These are phyloP conservation scores for Enteromius thamalakanensis DNA, from an alignment of 2,797 vertebrate genomes.

Conservation along the genomic window DNA sequence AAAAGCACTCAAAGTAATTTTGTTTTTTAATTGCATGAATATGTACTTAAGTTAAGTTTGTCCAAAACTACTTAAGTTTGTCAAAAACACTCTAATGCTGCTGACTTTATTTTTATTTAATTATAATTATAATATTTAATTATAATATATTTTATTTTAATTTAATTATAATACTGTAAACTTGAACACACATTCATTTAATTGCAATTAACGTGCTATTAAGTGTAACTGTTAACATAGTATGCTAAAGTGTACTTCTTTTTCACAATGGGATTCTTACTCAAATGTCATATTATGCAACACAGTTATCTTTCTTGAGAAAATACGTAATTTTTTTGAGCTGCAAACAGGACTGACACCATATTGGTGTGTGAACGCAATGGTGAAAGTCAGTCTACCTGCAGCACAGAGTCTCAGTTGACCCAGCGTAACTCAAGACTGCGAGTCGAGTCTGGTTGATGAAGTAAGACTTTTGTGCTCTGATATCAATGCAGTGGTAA, in stretches of 20 bases:
- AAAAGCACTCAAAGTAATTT: background rate
- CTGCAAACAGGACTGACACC: background rate
- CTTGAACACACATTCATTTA: background rate
- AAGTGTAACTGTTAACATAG: no score
- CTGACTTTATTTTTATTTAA: background rate
- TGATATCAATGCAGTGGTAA: slow-evolving; percentile 30
- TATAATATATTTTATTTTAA: background rate
- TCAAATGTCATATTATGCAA: background rate
- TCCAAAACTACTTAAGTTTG: background rate
- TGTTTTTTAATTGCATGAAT: no score
- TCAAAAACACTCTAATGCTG: background rate
- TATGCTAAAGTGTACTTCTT: background rate
- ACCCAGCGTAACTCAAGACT: slow-evolving; percentile 23
- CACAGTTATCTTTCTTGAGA: background rate
- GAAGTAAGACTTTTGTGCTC: slow-evolving; percentile 51
- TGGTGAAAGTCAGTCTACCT: background rate
- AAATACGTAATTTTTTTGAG: background rate
- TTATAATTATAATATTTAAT: background rate
- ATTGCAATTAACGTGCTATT: background rate
- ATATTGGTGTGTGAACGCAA: background rate
- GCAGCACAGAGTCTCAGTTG: background rate
- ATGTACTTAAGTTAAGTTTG: background rate
- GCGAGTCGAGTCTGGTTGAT: slow-evolving; percentile 5
- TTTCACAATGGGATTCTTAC: background rate
- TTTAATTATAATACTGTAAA: background rate